Base-by-base conservation (phyloP, 2,888 invertebrate genomes). In the Oeneis ivallda region DNA sequence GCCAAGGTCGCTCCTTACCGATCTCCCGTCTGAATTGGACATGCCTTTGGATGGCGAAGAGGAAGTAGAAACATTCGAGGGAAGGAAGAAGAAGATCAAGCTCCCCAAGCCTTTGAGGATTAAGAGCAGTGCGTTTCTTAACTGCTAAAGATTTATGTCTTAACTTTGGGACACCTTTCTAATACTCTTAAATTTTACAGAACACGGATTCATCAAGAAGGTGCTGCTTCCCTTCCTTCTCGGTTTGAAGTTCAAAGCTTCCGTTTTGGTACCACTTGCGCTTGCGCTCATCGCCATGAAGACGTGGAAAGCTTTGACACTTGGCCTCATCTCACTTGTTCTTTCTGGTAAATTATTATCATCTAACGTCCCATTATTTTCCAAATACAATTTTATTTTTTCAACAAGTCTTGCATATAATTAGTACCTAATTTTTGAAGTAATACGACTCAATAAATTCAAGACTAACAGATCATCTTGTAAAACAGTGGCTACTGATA, bases 251-350 rank as follows among this genome's bases (percentile, higher is more conserved):
- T 96, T 97, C 92, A 97, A 97, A 87, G 95, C 96, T 59, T 96
- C 96, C 19, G 96, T 96, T 39, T 84, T 97, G 75, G 96, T 96
- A 50, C 97, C 97, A 0, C 85, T 97, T 69, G 96, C 96, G 13
- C 92, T 97, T 65, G 96, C 96, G 43, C 88, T 97, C 66, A 97
- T 97, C 77, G 97, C 97, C 0, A 91, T 97, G 65, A 97, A 97
- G 86, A 96, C 97, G 15, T 97, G 97, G 97, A 97, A 97, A 84
- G 97, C 97, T 50, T 91, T 97, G 74, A 97, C 97, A 9, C 93
- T 97, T 72, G 97, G 96, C 68, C 94, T 97, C 5, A 93, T 97
- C 68, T 97, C 97, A 2, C 88, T 97, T 79, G 97, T 97, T 32
- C 92, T 97, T 54, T 96, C 97, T 72, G 96, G 96, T 92, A 84